Conservation (phyloP, 2,113 vertebrate species). For the Haliaeetus leucogaster region DNA sequence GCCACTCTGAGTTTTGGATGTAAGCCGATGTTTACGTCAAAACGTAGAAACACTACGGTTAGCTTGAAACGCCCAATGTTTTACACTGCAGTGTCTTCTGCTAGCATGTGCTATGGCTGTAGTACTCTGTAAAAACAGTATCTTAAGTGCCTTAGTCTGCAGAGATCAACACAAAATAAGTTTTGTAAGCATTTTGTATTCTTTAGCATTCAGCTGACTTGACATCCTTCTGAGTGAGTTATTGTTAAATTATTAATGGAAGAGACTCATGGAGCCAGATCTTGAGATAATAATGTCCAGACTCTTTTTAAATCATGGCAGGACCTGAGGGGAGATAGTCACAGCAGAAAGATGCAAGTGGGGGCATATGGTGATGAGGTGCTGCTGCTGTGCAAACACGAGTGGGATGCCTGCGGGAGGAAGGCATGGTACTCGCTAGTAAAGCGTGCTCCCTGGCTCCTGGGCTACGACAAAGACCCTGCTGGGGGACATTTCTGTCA, state of each 20-base stretch:
- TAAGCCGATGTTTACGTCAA: conserved; percentile 71
- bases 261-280: neutral
- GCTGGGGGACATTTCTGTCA: neutral
- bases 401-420: neutral
- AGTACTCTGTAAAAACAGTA: neutral
- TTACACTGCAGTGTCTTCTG: neutral
- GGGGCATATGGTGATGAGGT: neutral
- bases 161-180: neutral
- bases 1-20: conserved; percentile 91
- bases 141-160: neutral
- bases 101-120: neutral
- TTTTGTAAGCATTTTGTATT: neutral
- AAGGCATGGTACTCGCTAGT: neutral
- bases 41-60: neutral
- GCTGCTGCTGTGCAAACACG: neutral
- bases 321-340: neutral
- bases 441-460: neutral
- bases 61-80: neutral
- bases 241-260: neutral
- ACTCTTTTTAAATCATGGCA: neutral
- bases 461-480: neutral
- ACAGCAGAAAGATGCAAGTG: neutral
- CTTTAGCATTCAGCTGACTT: neutral
- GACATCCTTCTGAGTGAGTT: neutral
- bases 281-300: neutral